Percentiles rank a stretch among this genome's conserved stretches.
These are phyloP conservation scores for Listronotus oregonensis DNA, from an alignment of 1,140 invertebrate genomes.

Conservation along the genomic window DNA sequence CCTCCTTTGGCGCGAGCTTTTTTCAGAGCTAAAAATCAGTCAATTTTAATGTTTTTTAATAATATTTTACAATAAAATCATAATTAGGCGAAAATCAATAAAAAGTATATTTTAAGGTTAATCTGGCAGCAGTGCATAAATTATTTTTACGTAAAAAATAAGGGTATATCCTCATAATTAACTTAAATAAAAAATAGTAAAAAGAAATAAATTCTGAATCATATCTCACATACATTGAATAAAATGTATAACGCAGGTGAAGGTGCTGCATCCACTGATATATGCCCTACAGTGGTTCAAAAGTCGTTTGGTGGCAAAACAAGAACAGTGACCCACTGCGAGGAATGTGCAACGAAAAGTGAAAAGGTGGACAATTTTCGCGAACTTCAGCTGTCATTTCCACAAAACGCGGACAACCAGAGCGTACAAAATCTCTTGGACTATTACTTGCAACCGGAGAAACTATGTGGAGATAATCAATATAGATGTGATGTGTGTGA, in stretches of 20 bases:
- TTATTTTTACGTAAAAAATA: too few species aligned
- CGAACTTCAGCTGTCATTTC: conserved; percentile 82
- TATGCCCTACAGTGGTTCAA: conserved; percentile 62
- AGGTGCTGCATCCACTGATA: conserved; percentile 34
- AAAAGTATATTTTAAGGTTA: too few species aligned
- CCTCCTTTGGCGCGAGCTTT: too few species aligned
- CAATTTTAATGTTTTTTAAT: too few species aligned
- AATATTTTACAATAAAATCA: too few species aligned
- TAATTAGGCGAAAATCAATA: too few species aligned
- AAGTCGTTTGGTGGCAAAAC: conserved; percentile 75
- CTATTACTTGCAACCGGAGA: conserved; percentile 77
- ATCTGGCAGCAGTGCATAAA: too few species aligned
- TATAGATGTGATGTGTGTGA: conserved; percentile 81
- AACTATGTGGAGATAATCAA: conserved; percentile 75
- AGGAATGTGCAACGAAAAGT: conserved; percentile 70
- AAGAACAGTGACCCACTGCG: conserved; percentile 73
- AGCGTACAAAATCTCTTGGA: conserved; percentile 74
- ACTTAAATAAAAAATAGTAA: too few species aligned
- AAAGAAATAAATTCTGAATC: too few species aligned
- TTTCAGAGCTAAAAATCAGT: too few species aligned
- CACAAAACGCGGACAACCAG: conserved; percentile 61
- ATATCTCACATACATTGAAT: too few species aligned
- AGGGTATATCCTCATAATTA: too few species aligned
- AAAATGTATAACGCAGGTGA: not conserved
- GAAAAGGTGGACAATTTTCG: conserved; percentile 76